Base-by-base conservation (phyloP, 2,797 vertebrate species). In the Sebastes taczanowskii region DNA sequence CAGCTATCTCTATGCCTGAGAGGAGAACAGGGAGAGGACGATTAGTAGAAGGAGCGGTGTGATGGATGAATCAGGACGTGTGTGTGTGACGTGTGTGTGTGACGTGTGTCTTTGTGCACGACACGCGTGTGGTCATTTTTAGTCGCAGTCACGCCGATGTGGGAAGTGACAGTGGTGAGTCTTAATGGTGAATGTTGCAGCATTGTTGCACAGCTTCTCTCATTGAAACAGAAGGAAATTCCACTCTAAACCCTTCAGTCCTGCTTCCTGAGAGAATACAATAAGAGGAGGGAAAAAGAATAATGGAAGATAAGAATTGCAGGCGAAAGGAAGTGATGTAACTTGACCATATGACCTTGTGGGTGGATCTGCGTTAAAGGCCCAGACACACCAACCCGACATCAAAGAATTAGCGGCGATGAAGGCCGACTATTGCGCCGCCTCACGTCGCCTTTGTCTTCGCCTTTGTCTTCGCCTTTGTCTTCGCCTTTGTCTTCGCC, bases 241-340 rank as follows among this genome's bases (percentile, higher is more conserved):
- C 27, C 32, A 20, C 11, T 29, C 30, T 7, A 55, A 60, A 34
- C 38, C 20, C 18, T n/a, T 52, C 56, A n/a, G 55, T 18, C 10
- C 27, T 27, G 67, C 66, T 55, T 77, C 60, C 63, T 70, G 77
- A 68, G 78, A 68, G 58, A 68, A 80, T 4, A 67, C 38, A 80
- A 22, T 32, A 64, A 69, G 4, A 71, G 53, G 46, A 64, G 49
- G 25, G 38, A 64, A 72, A 88, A 63, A 27, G 61, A 73, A 71
- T 78, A 49, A 74, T 27, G n/a, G 9, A 49, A 68, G 49, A 71
- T 46, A 61, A 67, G 46, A 66, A 81, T 30, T 52, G 59, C 66
- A 69, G 69, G 64, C 83, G 14, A 67, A 74, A 77, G 77, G 77
- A 85, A 84, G 68, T 68, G 67, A 74, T 81, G 77, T 52, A 78